Base-by-base conservation (phyloP, 1,140 invertebrate species). In the Aethina tumida region DNA sequence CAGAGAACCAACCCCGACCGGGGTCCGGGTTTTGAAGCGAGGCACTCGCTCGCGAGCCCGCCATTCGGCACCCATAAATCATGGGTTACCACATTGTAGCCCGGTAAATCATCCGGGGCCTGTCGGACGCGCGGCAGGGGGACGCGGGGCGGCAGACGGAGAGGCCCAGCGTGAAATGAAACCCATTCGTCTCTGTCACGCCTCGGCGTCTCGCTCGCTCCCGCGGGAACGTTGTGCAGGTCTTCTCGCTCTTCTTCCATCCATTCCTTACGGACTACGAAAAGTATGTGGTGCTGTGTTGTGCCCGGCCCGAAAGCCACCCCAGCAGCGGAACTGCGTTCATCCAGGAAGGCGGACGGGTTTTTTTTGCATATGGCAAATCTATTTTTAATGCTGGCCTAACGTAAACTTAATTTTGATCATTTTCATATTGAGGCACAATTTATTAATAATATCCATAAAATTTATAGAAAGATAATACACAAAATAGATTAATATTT, bases 81-180 rank as follows among this genome's bases (percentile, higher is more conserved):
- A 73, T 71, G 70, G 70, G 69, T 73, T 73, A 73, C 70, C 70
- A 73, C 70, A 73, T 73, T 73, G 70, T 73, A 73, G 70, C 69
- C 69, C 68, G 69, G 68, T 73, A 73, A 73, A 73, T 71, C 70
- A 73, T 73, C 66, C 67, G 69, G 59, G 53, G 51, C 40, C 47
- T 41, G 43, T 34, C 42, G 49, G 37, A 17, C 13, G 17, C 28
- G 25, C 10, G 26, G 25, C 12, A 38, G 21, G 39, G 46, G 30
- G 41, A 35, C 43, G 33, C 40, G 35, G 46, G 30, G 41, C 37
- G 45, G 33, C 40, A 34, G 42, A n/a, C n/a, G n/a, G 49, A 42
- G 42, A 46, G 52, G 67, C 68, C 62, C 69, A 67, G 68, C 68
- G 67, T 73, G 60, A 63, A 63, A 63, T 63, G 60, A 63, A 63